Evolutionary conservation across 2,113 vertebrate genomes (phyloP).

Genomic region (Thermophis baileyi): DNA sequence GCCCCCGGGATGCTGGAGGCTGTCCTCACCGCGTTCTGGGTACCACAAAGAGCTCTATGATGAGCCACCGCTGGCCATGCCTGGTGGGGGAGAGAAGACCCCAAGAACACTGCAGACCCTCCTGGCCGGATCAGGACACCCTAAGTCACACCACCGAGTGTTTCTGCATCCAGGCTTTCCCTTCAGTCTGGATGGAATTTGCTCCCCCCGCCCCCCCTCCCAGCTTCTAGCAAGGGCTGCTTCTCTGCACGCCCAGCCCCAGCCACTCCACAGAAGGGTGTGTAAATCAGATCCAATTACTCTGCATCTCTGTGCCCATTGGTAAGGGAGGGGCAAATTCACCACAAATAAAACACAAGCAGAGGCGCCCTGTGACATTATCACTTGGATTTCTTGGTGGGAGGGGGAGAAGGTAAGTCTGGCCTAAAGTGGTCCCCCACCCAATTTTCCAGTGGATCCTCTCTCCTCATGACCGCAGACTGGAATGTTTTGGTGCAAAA

Average conservation of each 20-base stretch:
- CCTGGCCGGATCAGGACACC: background rate
- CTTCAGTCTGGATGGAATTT: no score
- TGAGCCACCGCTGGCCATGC: background rate
- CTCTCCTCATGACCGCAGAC: background rate
- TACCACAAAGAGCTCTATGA: background rate
- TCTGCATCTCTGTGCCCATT: background rate
- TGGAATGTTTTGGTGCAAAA: background rate
- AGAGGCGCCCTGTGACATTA: background rate
- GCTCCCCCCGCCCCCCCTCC: background rate
- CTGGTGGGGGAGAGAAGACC: background rate
- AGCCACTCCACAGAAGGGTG: background rate
- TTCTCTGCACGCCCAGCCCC: no score
- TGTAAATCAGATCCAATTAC: background rate
- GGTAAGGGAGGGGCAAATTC: background rate
- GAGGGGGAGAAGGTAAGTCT: background rate
- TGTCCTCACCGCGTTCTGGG: background rate
- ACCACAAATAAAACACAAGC: background rate
- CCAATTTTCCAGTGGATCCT: background rate
- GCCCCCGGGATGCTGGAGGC: background rate
- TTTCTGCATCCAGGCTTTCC: background rate
- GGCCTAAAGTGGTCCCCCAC: background rate
- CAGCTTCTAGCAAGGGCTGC: background rate
- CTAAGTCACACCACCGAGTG: fast-evolving
- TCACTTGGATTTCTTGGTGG: background rate
- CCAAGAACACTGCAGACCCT: background rate